Percentiles rank a stretch among this genome's conserved stretches.
Evolutionary conservation across 1,140 invertebrate species (phyloP).

Genomic region (Sogatella furcifera): DNA sequence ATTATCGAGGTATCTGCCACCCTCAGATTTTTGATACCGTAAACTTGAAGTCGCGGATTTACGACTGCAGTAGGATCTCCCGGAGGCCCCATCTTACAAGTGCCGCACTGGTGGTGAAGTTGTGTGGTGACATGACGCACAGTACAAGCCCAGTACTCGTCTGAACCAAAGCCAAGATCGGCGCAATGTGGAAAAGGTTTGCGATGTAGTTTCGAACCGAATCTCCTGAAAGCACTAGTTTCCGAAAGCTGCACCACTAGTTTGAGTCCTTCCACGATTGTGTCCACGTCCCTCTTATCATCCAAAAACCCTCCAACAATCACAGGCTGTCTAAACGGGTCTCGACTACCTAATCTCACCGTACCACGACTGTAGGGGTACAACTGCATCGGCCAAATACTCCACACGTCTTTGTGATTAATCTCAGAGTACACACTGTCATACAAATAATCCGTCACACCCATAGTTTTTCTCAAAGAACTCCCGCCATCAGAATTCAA

Average conservation of each 20-base stretch:
- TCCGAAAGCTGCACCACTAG: slow-evolving; percentile 24
- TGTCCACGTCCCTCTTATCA: slow-evolving; percentile 27
- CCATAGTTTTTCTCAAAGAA: slow-evolving; percentile 21
- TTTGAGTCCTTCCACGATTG: slow-evolving; percentile 20
- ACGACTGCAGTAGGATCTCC: slow-evolving; percentile 43
- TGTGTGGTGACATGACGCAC: slow-evolving; percentile 46
- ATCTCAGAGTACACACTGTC: slow-evolving; percentile 23
- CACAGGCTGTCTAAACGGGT: slow-evolving; percentile 47
- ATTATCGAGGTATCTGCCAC: slow-evolving; percentile 69
- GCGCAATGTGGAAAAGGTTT: slow-evolving; percentile 47
- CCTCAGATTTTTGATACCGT: slow-evolving; percentile 52
- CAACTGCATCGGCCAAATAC: slow-evolving; percentile 47
- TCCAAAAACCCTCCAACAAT: slow-evolving; percentile 54
- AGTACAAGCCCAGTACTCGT: slow-evolving; percentile 66
- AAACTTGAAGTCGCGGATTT: slow-evolving; percentile 47
- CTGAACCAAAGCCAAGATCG: slow-evolving; percentile 39
- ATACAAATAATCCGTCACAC: slow-evolving; percentile 20
- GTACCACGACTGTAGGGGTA: slow-evolving; percentile 45
- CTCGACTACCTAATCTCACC: slow-evolving; percentile 40
- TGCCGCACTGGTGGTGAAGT: slow-evolving; percentile 48
- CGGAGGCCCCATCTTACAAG: slow-evolving; percentile 52
- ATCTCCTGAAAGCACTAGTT: slow-evolving; percentile 28
- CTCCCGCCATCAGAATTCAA: slow-evolving; percentile 29
- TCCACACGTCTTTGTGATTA: slow-evolving; percentile 42
- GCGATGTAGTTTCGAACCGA: slow-evolving; percentile 20